A percentile compares a stretch with the other conserved stretches of the same genome.
phyloP scores from a whole-genome alignment of 1,140 invertebrate species.

The Drosophila nigrodunni region DNA sequence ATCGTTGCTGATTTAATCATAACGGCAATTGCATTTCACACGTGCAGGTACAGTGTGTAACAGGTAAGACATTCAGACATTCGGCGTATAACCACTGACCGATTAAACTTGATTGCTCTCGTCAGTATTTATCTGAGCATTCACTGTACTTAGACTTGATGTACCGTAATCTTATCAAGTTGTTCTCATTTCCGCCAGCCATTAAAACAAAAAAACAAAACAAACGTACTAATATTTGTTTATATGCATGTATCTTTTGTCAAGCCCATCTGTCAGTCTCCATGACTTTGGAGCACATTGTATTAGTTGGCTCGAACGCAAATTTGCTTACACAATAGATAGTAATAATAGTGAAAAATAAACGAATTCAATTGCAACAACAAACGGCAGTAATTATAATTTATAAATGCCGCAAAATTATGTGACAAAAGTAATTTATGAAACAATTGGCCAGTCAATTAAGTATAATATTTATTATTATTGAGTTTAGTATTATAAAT shows the following conservation, averaged over 20 bases:
- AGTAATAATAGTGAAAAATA: slow-evolving; percentile 1
- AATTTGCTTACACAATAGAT: slow-evolving; percentile 33
- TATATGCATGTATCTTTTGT: slow-evolving; percentile 28
- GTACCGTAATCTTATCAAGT: slow-evolving; percentile 37
- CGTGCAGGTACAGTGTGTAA: background rate
- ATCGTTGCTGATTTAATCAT: slow-evolving; percentile 8
- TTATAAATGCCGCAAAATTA: slow-evolving; percentile 27
- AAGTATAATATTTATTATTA: slow-evolving; percentile 27
- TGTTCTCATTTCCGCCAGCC: slow-evolving; percentile 36
- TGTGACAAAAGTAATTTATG: slow-evolving; percentile 25
- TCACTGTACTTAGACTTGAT: slow-evolving; percentile 10
- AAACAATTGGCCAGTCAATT: slow-evolving; percentile 19
- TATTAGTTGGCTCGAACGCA: slow-evolving; percentile 6
- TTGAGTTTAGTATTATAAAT: slow-evolving; percentile 20
- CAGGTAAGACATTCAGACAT: no score
- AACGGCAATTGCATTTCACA: slow-evolving; percentile 23
- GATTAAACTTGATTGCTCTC: background rate
- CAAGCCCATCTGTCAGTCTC: slow-evolving; percentile 24
- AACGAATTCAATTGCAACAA: background rate
- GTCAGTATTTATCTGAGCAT: background rate
- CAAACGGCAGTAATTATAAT: background rate
- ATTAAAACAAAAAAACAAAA: slow-evolving; percentile 1
- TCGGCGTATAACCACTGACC: no score
- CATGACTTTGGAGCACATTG: slow-evolving; percentile 1
- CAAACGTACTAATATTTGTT: slow-evolving; percentile 28